Evolutionary conservation across 2,888 invertebrate genomes (phyloP), one percentile per base, ranked within the genome.

Genomic region (Eucera pruinosa): DNA sequence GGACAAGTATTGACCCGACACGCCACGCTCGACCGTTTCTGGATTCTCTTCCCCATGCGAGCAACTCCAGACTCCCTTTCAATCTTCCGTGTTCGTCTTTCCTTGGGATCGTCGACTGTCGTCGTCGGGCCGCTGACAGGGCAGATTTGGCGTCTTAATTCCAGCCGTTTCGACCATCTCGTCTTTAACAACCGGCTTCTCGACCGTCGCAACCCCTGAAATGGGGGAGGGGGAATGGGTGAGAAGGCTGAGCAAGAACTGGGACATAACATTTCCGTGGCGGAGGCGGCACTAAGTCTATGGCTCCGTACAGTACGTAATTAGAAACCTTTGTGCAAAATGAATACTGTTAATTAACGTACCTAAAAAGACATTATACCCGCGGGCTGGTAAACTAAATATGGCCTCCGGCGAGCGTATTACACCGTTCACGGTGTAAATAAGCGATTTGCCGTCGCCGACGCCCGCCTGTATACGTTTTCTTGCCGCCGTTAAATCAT

Each of bases 311-410:
- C 85, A 88, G 84, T 86, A 83, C 89, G 93, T 94, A 94, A 94
- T 94, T 94, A 94, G 93, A 93, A 93, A 93, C 93, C 94, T 94
- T 94, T 94, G 93, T 94, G 93, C 93, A 93, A 93, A 94, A 93
- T 94, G 94, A 94, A 94, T 94, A 93, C 93, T 93, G 93, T 93
- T 94, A 93, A 94, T 94, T 94, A 94, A 93, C 93, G 93, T 93
- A 92, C 92, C 91, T 93, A 93, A 93, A 90, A 93, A 93, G 93
- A 93, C 93, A 93, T 93, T 93, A 93, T 93, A 93, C 85, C 83
- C 77, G 78, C 73, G 82, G 83, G 78, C 61, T 74, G 84, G 84
- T 86, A 83, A 87, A 87, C 87, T 90, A 89, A 89, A 89, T 89
- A 89, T 87, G 83, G 87, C 88, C 87, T 84, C 82, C 81, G 81